Conservation (phyloP, 2,888 invertebrate genomes). For the Caprella mutica region DNA sequence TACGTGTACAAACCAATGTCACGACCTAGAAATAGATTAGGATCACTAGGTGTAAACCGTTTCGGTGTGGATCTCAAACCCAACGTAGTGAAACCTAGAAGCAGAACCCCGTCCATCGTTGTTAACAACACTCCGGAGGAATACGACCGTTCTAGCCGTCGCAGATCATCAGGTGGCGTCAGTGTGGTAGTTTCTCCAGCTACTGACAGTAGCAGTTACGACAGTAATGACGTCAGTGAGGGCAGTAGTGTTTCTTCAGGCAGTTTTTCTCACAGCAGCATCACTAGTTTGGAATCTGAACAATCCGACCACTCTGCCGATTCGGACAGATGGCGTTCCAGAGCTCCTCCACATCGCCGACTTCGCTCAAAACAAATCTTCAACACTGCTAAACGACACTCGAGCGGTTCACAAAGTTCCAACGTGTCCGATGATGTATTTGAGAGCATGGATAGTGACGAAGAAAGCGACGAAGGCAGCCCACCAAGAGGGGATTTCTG, state of each 20-base stretch:
- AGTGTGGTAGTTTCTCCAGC: constrained; percentile 7
- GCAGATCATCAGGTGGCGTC: not conserved
- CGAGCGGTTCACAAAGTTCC: not conserved
- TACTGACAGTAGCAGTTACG: constrained; percentile 3
- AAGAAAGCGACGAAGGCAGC: not conserved
- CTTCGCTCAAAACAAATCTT: not conserved
- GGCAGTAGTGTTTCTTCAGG: not conserved
- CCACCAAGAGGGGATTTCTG: not conserved
- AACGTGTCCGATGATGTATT: constrained; percentile 2
- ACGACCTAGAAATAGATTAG: not conserved
- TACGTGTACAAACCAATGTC: constrained; percentile 3
- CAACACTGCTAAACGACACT: not conserved
- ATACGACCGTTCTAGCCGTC: not conserved
- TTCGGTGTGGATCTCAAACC: not conserved
- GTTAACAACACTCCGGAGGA: not conserved
- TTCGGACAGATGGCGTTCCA: not conserved
- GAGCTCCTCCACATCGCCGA: not conserved
- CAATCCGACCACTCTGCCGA: not conserved
- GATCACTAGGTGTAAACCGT: not conserved
- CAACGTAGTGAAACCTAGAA: not conserved
- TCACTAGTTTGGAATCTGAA: not conserved
- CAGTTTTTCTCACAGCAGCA: constrained; percentile 9
- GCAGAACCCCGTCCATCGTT: constrained; percentile 4
- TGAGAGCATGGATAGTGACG: not conserved
- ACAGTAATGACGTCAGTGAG: not conserved